Conservation (phyloP, 2,113 vertebrate genomes). For the Mandrillus leucophaeus region DNA sequence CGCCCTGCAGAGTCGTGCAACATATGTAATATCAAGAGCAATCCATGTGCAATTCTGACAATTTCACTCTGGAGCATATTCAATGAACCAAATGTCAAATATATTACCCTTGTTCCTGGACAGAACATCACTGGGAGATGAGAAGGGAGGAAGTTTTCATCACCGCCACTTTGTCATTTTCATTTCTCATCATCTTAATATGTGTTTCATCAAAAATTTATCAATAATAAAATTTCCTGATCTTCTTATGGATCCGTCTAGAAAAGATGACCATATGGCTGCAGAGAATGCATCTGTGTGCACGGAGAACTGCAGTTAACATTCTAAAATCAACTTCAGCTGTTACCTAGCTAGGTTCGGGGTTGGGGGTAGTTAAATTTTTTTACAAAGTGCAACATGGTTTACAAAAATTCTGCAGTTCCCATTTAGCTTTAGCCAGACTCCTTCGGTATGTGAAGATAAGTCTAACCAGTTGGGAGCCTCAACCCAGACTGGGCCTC, state of each 20-base stretch:
- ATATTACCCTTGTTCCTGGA: background rate
- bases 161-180: background rate
- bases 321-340: background rate
- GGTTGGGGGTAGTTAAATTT: background rate
- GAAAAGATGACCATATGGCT: background rate
- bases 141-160: background rate
- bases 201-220: background rate
- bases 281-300: background rate
- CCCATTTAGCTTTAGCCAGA: background rate
- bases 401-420: conserved; percentile 11
- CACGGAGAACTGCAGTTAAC: background rate
- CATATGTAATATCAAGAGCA: too few species aligned
- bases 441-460: background rate
- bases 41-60: accelerated
- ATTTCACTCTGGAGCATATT: background rate
- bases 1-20: background rate
- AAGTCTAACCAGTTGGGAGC: background rate
- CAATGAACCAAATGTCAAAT: background rate
- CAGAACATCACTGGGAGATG: background rate
- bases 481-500: background rate
- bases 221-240: background rate
- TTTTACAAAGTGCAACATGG: background rate
- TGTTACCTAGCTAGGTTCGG: background rate
- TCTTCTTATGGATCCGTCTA: background rate
- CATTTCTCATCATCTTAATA: background rate